Evolutionary conservation across 2,797 vertebrate species (phyloP).

Genomic region (Setipinna tenuifilis): DNA sequence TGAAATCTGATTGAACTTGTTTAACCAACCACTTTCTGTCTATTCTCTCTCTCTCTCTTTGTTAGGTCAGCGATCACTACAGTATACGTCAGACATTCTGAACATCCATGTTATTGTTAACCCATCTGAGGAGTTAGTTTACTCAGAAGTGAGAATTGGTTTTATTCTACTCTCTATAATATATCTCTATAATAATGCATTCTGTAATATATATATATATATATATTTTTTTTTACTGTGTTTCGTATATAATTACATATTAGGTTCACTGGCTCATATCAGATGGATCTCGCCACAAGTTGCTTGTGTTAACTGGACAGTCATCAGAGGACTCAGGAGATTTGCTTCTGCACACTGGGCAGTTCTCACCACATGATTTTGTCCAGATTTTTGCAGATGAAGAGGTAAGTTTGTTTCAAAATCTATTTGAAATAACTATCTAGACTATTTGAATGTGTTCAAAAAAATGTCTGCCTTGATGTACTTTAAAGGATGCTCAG

Average conservation of each 20-base stretch:
- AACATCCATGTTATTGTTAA: slow-evolving; percentile 89
- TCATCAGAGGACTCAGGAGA: slow-evolving; percentile 87
- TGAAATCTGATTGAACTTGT: no score
- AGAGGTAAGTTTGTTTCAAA: slow-evolving; percentile 71
- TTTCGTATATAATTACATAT: neutral
- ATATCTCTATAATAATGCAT: neutral
- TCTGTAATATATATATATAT: neutral
- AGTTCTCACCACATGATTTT: slow-evolving; percentile 85
- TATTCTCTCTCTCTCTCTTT: slow-evolving; percentile 27
- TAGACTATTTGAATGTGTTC: neutral
- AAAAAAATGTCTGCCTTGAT: neutral
- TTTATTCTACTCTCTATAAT: neutral
- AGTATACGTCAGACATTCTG: slow-evolving; percentile 83
- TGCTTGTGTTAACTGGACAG: slow-evolving; percentile 88
- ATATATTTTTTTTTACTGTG: neutral
- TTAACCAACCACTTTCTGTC: neutral
- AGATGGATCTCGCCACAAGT: slow-evolving; percentile 83
- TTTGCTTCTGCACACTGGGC: slow-evolving; percentile 85
- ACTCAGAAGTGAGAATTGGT: slow-evolving; percentile 81
- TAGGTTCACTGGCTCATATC: slow-evolving; percentile 87
- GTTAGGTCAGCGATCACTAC: slow-evolving; percentile 85
- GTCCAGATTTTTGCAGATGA: slow-evolving; percentile 84
- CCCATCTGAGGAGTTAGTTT: slow-evolving; percentile 84
- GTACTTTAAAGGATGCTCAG: neutral
- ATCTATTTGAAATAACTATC: neutral